Evolutionary conservation across 2,888 invertebrate species (phyloP).

Genomic region (Leucoma salicis): DNA sequence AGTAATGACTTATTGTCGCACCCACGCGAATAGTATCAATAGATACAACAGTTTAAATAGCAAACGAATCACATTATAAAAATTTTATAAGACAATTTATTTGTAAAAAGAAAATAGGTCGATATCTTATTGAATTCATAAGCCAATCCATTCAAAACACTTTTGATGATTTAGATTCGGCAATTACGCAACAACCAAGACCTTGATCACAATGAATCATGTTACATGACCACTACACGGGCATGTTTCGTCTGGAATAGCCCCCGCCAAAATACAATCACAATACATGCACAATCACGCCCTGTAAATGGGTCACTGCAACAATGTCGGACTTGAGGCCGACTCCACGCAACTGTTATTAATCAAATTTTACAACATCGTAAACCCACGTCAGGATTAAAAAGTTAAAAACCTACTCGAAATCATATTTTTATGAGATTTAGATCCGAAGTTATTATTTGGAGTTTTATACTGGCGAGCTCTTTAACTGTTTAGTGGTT

Average conservation of each 20-base stretch:
- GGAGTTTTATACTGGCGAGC: conserved; percentile 59
- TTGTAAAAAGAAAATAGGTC: too few species aligned
- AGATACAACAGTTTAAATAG: conserved; percentile 1
- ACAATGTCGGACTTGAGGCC: conserved; percentile 67
- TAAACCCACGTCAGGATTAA: conserved; percentile 76
- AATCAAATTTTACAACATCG: conserved; percentile 77
- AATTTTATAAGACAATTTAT: too few species aligned
- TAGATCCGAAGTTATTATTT: conserved; percentile 76
- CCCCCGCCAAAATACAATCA: conserved; percentile 68
- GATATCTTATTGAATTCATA: too few species aligned
- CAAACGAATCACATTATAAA: too few species aligned
- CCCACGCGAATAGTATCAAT: conserved; percentile 29
- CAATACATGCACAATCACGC: conserved; percentile 47
- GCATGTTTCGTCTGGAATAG: conserved; percentile 66
- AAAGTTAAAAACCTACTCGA: conserved; percentile 65
- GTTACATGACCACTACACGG: conserved; percentile 35
- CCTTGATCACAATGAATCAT: conserved; percentile 51
- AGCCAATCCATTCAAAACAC: too few species aligned
- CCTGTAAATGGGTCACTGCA: conserved; percentile 70
- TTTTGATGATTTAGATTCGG: background rate
- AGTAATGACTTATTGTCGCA: conserved; percentile 48
- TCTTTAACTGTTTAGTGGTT: conserved; percentile 57
- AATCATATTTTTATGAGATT: conserved; percentile 80
- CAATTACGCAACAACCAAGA: conserved; percentile 16
- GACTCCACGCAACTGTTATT: conserved; percentile 65